Evolutionary conservation across 1,140 invertebrate species (phyloP).

Genomic region (Oryctes rhinoceros): DNA sequence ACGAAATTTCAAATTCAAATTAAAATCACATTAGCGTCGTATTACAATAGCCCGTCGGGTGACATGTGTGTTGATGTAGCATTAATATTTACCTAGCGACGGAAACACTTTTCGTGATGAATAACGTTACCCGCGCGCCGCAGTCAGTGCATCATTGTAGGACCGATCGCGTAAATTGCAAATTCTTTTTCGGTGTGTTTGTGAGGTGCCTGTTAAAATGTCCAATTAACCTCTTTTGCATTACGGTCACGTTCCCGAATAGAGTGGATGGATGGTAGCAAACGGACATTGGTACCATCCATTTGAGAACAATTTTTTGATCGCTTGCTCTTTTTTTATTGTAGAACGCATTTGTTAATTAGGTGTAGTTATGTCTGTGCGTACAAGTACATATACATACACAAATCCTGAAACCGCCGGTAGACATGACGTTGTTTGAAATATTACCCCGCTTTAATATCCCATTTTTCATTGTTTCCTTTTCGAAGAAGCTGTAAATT

Average conservation of each 20-base stretch:
- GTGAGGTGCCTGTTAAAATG: slow-evolving; percentile 8
- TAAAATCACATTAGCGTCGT: slow-evolving; percentile 30
- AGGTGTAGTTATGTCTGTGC: too few species aligned
- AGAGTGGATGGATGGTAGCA: not conserved
- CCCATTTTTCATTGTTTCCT: too few species aligned
- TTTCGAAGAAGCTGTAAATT: too few species aligned
- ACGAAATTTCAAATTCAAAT: slow-evolving; percentile 22
- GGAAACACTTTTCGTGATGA: slow-evolving; percentile 14
- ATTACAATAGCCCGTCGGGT: slow-evolving; percentile 1
- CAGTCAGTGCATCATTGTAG: not conserved
- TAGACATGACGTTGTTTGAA: too few species aligned
- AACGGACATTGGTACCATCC: too few species aligned
- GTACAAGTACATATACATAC: too few species aligned
- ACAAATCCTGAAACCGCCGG: too few species aligned
- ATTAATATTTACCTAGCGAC: slow-evolving; percentile 32
- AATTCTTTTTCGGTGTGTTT: slow-evolving; percentile 8
- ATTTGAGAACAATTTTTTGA: too few species aligned
- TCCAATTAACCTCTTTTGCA: slow-evolving; percentile 14
- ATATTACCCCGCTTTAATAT: too few species aligned
- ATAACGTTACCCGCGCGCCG: not conserved
- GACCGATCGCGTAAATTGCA: slow-evolving; percentile 6
- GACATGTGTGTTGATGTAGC: slow-evolving; percentile 27
- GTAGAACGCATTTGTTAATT: too few species aligned
- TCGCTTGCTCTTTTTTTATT: too few species aligned
- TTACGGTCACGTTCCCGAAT: not conserved